Evolutionary conservation across 2,797 vertebrate species (phyloP), one percentile per base, ranked within the genome.

Genomic region (Atherinosoma microstoma): DNA sequence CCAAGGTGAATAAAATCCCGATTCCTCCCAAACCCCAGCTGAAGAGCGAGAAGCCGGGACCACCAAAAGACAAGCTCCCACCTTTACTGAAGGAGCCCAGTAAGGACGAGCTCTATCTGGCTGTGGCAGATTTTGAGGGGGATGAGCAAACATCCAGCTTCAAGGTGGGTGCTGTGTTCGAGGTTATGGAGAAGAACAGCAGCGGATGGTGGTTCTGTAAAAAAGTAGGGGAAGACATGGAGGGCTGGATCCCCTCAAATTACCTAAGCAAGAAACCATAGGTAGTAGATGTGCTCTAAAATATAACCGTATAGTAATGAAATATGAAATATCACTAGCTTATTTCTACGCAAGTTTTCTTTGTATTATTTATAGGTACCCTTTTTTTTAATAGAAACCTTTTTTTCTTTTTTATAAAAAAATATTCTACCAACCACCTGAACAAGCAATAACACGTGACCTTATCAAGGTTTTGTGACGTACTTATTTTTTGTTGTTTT

Each of bases 161-260:
- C 93, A 97, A 97, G 90, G 96, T 98, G 84, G 98, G 98, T 42
- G 96, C 97, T 0, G 91, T 98, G 83, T 99, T 99, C 45, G 96
- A 99, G 84, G 97, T 99, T 77, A 87, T 96, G 1, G 98, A 99
- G 73, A 98, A 95, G 87, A 98, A 95, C 85, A 95, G 90, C 94
- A 98, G 93, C 0, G 98, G 98, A 70, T 99, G 98, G 98, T 98
- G 98, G 98, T 97, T 99, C 93, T 99, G 98, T 94, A 98, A 96
- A 91, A 96, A 96, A 15, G 89, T 97, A 59, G 93, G 95, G 0
- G 95, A 94, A 57, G 96, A 95, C 79, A 94, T 94, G 76, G 97
- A 99, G 95, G 96, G 97, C 95, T 99, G 98, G 98, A 97, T 99
- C 91, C 98, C 98, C 92, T 99, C 98, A 67, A 99, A 99, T 89